phyloP scores from a whole-genome alignment of 2,797 vertebrate species.

The Psittacula derbiana region DNA sequence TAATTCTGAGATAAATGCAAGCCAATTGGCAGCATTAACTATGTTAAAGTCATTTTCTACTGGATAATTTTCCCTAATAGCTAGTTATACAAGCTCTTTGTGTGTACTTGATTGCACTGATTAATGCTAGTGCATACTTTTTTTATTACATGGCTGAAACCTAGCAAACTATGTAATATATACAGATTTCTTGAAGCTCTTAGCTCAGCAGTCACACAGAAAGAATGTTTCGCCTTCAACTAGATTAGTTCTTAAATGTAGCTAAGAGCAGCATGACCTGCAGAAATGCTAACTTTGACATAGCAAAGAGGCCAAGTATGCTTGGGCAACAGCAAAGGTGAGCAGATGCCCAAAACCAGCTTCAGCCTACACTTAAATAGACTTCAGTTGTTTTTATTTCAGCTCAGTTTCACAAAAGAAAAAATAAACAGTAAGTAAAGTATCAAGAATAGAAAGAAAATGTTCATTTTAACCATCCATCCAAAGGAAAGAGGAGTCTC shows the following conservation, averaged over 20 bases:
- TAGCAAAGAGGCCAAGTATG: neutral
- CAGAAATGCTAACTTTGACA: neutral
- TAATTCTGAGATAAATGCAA: neutral
- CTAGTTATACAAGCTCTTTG: neutral
- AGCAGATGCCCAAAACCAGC: neutral
- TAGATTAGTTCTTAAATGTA: neutral
- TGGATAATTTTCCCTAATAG: neutral
- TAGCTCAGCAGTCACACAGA: neutral
- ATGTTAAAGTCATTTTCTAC: neutral
- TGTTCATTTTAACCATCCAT: neutral
- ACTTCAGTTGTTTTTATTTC: neutral
- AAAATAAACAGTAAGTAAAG: neutral
- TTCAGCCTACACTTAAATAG: neutral
- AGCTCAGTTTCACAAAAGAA: neutral
- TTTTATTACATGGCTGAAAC: neutral
- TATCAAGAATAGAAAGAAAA: neutral
- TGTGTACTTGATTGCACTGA: neutral
- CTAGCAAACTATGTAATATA: neutral
- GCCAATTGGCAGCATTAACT: neutral
- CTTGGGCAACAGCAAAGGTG: neutral
- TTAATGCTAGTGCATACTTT: neutral
- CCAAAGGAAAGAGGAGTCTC: neutral
- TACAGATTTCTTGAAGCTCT: neutral
- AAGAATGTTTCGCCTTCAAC: neutral
- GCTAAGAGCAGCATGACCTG: neutral